Evolutionary conservation across 2,113 vertebrate genomes (phyloP).

Genomic region (Peromyscus maniculatus): DNA sequence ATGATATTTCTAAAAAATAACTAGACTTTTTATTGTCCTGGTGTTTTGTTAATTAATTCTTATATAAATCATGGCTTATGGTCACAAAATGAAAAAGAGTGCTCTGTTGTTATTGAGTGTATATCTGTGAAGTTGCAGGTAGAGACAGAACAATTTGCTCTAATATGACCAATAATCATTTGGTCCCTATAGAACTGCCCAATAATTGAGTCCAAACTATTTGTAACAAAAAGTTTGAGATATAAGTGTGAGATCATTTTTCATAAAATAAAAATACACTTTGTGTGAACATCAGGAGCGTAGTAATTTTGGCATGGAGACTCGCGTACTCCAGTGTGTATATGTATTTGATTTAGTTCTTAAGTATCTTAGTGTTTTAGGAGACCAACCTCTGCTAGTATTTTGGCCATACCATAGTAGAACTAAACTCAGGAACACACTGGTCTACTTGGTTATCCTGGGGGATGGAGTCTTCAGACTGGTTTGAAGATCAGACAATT

Average conservation of each 20-base stretch:
- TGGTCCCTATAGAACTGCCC: not conserved
- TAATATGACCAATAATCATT: not conserved
- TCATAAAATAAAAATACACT: not conserved
- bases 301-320: not conserved
- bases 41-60: not conserved
- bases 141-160: not conserved
- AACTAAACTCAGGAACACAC: not conserved
- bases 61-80: not conserved
- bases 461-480: not conserved
- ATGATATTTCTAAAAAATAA: not conserved
- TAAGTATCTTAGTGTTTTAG: not conserved
- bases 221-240: accelerated
- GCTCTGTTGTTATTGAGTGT: not conserved
- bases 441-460: no score
- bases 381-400: not conserved
- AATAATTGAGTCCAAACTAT: not conserved
- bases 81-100: not conserved
- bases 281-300: not conserved
- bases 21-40: not conserved
- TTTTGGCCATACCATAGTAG: not conserved
- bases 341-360: not conserved
- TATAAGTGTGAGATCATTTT: not conserved
- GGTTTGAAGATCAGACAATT: not conserved
- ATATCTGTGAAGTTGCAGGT: not conserved
- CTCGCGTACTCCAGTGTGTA: accelerated